Percentiles rank a stretch among this genome's conserved stretches.
Conservation (phyloP, 64 coral and sea anemone species). For the Dendrophyllia cribrosa region DNA sequence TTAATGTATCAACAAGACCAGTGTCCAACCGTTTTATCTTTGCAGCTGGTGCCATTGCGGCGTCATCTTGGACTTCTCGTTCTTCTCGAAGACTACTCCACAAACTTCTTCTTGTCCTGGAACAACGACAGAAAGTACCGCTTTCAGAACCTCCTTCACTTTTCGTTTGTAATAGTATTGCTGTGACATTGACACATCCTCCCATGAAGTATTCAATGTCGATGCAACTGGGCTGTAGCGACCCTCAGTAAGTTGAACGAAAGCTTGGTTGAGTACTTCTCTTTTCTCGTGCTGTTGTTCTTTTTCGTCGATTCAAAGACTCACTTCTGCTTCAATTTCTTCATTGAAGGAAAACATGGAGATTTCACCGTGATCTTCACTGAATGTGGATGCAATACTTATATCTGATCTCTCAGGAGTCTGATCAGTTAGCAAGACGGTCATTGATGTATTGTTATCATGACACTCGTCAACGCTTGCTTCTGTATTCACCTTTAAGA, state of each 20-base stretch:
- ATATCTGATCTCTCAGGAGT: too few relatives aligned
- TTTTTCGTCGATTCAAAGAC: conserved; percentile 52
- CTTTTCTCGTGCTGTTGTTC: conserved; percentile 38
- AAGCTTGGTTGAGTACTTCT: neutral
- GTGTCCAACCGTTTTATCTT: neutral
- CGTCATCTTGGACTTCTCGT: neutral
- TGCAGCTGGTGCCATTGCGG: neutral
- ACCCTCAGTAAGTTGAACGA: conserved; percentile 1
- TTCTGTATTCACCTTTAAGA: too few relatives aligned
- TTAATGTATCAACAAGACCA: neutral
- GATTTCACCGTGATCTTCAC: too few relatives aligned
- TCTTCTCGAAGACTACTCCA: conserved; percentile 35
- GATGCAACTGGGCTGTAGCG: conserved; percentile 56
- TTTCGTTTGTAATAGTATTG: conserved; percentile 59
- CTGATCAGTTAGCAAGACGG: too few relatives aligned
- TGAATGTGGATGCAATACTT: too few relatives aligned
- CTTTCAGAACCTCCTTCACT: conserved; percentile 26
- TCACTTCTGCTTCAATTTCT: neutral
- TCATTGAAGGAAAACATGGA: too few relatives aligned
- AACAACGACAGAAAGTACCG: conserved; percentile 24
- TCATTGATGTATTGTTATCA: too few relatives aligned
- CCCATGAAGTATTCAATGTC: conserved; percentile 52
- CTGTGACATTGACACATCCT: conserved; percentile 32
- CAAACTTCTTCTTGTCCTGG: conserved; percentile 58
- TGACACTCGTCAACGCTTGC: too few relatives aligned